These are phyloP conservation scores for Dicentrarchus labrax DNA, from an alignment of 2,113 vertebrate species.

Conservation along the genomic window DNA sequence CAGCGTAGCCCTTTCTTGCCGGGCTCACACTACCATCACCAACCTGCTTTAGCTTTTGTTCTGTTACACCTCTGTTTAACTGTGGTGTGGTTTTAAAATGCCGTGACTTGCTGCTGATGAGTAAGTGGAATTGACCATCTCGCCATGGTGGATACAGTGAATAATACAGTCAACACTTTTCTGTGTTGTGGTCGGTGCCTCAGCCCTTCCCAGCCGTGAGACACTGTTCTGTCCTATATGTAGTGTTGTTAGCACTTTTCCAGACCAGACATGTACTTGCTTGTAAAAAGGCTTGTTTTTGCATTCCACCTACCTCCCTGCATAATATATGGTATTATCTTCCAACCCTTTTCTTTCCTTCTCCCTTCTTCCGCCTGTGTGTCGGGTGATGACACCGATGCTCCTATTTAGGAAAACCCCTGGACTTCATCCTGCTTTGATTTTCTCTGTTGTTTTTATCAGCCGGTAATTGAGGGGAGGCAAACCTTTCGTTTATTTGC, in stretches of 20 bases:
- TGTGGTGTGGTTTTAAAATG: slow-evolving; percentile 19
- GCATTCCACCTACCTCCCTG: slow-evolving; percentile 74
- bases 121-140: background rate
- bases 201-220: slow-evolving; percentile 26
- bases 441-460: slow-evolving; percentile 40
- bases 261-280: slow-evolving; percentile 73
- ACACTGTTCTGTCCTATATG: slow-evolving; percentile 40
- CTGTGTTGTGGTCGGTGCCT: slow-evolving; percentile 23
- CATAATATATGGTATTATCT: slow-evolving; percentile 79
- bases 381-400: slow-evolving; percentile 69
- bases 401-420: slow-evolving; percentile 67
- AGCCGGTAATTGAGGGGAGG: slow-evolving; percentile 2
- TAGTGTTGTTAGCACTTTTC: slow-evolving; percentile 57
- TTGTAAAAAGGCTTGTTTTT: slow-evolving; percentile 78
- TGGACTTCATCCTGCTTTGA: slow-evolving; percentile 24
- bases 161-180: background rate
- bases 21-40: background rate
- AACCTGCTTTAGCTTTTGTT: slow-evolving; percentile 33
- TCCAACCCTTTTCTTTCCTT: slow-evolving; percentile 53
- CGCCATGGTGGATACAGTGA: background rate
- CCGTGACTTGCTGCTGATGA: slow-evolving; percentile 22
- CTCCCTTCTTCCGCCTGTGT: slow-evolving; percentile 56
- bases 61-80: slow-evolving; percentile 11
- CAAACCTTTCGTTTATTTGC: slow-evolving; percentile 29
- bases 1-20: slow-evolving; percentile 5